A percentile compares a stretch with the other conserved stretches of the same genome.
Conservation (phyloP, 1,140 invertebrate genomes). For the Drosophila nigromelanica region DNA sequence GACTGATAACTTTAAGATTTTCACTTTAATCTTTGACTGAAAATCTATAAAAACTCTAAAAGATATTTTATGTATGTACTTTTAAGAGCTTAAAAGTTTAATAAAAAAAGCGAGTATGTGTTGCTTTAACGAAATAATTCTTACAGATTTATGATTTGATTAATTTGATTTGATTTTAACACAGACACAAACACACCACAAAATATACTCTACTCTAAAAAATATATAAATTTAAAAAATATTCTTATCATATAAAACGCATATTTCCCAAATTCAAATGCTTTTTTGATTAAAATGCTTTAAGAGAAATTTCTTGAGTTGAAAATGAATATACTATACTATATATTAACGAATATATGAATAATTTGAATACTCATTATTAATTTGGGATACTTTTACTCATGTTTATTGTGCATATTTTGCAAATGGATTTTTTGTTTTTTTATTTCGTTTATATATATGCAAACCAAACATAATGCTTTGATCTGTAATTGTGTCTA, state of each 20-base stretch:
- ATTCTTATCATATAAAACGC: constrained; percentile 36
- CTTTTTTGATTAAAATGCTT: constrained; percentile 16
- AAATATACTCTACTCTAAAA: background rate
- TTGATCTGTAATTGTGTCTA: constrained; percentile 51
- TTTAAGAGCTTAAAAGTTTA: too few relatives aligned
- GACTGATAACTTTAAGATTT: too few relatives aligned
- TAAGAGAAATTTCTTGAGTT: constrained; percentile 18
- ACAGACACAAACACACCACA: constrained; percentile 3
- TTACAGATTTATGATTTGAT: too few relatives aligned
- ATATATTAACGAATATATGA: constrained; percentile 12
- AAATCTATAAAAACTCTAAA: too few relatives aligned
- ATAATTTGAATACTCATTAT: background rate
- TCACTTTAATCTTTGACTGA: too few relatives aligned
- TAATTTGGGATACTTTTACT: constrained; percentile 19
- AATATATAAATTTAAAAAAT: background rate
- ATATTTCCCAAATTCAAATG: constrained; percentile 44
- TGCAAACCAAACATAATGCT: constrained; percentile 32
- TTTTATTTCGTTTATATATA: constrained; percentile 24
- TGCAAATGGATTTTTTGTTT: constrained; percentile 46
- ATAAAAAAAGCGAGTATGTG: too few relatives aligned
- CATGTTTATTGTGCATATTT: constrained; percentile 47
- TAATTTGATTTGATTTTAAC: too few relatives aligned
- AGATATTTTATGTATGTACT: too few relatives aligned
- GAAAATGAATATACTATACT: constrained; percentile 1
- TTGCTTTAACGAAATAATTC: too few relatives aligned